Evolutionary conservation across 2,888 invertebrate species (phyloP).

Genomic region (Rotaria macrura): DNA sequence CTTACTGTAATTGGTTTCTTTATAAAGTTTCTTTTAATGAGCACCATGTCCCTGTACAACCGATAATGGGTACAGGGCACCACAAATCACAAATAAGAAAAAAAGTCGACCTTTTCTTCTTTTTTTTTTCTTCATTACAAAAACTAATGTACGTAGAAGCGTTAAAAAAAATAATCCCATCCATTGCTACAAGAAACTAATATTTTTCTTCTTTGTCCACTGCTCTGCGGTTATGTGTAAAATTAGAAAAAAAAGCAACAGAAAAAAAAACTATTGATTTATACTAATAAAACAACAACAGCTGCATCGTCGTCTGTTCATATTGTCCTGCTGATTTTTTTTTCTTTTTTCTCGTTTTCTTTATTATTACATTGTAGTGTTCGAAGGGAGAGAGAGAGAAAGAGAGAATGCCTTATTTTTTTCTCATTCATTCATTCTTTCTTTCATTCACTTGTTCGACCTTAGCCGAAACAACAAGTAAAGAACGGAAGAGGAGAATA

Average conservation of each 20-base stretch:
- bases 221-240: neutral
- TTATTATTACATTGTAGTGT: neutral
- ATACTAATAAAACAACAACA: slow-evolving; percentile 8
- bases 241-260: neutral
- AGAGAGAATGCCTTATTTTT: neutral
- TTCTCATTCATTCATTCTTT: neutral
- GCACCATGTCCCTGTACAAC: too few relatives aligned
- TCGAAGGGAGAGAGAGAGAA: neutral
- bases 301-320: neutral
- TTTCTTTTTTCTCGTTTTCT: neutral
- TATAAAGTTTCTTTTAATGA: too few relatives aligned
- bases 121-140: neutral
- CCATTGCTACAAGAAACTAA: neutral
- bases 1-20: too few relatives aligned
- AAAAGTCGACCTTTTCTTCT: neutral
- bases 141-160: neutral
- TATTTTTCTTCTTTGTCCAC: neutral
- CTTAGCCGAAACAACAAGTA: neutral
- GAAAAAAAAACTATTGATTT: neutral
- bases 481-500: neutral
- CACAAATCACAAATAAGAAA: too few relatives aligned
- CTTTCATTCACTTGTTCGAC: neutral
- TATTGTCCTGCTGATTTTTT: neutral
- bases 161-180: neutral
- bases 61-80: too few relatives aligned